Evolutionary conservation across 2,888 invertebrate genomes (phyloP), one percentile per base, ranked within the genome.

Genomic region (Drosophila stalkeri): DNA sequence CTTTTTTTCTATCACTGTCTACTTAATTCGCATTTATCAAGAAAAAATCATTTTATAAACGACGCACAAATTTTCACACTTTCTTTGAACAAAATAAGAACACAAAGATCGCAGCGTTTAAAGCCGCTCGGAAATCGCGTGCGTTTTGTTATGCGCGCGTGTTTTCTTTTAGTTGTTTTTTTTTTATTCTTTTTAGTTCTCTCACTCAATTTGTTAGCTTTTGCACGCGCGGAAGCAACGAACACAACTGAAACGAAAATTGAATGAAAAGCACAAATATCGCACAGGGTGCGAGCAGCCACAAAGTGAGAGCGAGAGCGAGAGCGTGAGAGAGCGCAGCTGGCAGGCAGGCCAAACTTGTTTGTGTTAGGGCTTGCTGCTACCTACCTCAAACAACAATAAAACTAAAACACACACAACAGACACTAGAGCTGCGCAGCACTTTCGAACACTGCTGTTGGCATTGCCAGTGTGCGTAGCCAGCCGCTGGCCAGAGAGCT

Each of bases 201-300:
- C 27, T 55, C 41, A 12, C 27, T 18, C 12, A 14, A 23, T 51
- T 41, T 57, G 65, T 80, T 67, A 81, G 80, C 86, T 83, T 89
- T 84, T 84, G 84, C 68, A 84, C 85, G 85, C 89, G 83, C 83
- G 87, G 68, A 81, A 71, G 87, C 84, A 54, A 79, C 85, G 85
- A 85, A 89, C 85, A 75, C 89, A 85, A 84, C 83, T 86, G 84
- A 88, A 78, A 79, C 73, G 76, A 78, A 84, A 81, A 83, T 68
- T 86, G 89, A 85, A 89, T 86, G 85, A 89, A 85, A 85, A 84
- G 81, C 83, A 81, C 84, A 72, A 70, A 72, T 59, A 57, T 46
- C 64, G 72, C 67, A 60, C 72, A 72, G 63, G 43, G 46, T 61
- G 56, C 49, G 16, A 18, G 16, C 16, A 44, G 3, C 39, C 11